Evolutionary conservation across 2,888 invertebrate species (phyloP).

Genomic region (Drosophila fulvimacula): DNA sequence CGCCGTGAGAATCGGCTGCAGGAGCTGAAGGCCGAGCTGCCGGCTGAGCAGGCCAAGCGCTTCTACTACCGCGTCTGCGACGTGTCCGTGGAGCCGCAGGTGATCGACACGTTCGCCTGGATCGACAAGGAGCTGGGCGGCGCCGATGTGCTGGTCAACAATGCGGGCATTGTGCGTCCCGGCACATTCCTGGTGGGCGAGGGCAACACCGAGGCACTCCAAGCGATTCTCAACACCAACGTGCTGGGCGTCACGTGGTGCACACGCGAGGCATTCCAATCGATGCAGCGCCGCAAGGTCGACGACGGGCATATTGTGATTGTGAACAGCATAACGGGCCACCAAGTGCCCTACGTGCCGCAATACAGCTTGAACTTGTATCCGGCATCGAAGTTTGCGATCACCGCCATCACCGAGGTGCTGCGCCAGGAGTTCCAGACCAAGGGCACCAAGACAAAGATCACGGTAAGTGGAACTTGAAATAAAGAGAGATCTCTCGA

Average conservation of each 20-base stretch:
- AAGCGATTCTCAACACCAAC: conserved; percentile 85
- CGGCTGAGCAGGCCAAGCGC: conserved; percentile 64
- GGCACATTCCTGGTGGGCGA: conserved; percentile 13
- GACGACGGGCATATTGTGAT: conserved; percentile 86
- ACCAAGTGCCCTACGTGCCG: conserved; percentile 80
- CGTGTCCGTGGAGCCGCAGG: conserved; percentile 86
- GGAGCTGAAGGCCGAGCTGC: conserved; percentile 58
- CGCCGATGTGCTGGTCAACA: conserved; percentile 87
- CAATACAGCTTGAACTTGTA: conserved; percentile 75
- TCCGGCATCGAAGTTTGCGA: conserved; percentile 81
- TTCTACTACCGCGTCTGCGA: conserved; percentile 86
- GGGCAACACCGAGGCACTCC: conserved; percentile 68
- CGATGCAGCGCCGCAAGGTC: conserved; percentile 84
- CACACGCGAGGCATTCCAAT: conserved; percentile 85
- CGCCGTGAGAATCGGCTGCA: conserved; percentile 85
- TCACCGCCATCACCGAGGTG: conserved; percentile 82
- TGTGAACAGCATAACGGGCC: conserved; percentile 84
- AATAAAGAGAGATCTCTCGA: no score
- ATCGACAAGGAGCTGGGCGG: conserved; percentile 86
- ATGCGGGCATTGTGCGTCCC: conserved; percentile 83
- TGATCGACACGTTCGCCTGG: conserved; percentile 85
- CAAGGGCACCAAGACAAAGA: conserved; percentile 72
- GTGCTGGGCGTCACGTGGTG: conserved; percentile 85
- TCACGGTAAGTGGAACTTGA: conserved; percentile 65
- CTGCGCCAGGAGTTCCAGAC: conserved; percentile 82